Evolutionary conservation across 1,140 invertebrate species (phyloP).

Genomic region (Saxidomus purpurata): DNA sequence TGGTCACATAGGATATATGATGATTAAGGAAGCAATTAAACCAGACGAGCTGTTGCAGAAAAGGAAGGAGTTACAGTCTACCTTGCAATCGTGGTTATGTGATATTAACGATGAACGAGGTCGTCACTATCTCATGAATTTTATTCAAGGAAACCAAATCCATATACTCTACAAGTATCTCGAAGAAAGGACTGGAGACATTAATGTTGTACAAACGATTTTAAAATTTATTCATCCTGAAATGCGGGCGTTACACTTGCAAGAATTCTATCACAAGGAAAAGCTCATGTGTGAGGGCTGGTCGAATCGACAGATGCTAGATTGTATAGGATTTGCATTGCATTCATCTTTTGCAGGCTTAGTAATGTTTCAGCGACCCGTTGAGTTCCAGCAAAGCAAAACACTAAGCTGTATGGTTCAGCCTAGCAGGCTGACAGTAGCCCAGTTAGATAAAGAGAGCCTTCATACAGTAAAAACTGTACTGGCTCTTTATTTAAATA

Average conservation of each 20-base stretch:
- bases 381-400: background rate
- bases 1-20: conserved; percentile 51
- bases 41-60: background rate
- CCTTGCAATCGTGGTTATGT: background rate
- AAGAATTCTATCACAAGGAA: background rate
- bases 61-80: background rate
- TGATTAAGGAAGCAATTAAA: conserved; percentile 24
- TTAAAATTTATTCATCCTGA: conserved; percentile 51
- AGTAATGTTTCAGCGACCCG: background rate
- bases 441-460: conserved; percentile 57
- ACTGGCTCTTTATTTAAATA: conserved; percentile 69
- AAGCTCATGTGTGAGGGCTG: background rate
- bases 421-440: conserved; percentile 49
- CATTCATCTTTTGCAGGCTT: background rate
- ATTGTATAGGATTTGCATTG: conserved; percentile 8
- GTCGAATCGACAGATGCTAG: background rate
- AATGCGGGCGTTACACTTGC: background rate
- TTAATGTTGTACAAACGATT: background rate
- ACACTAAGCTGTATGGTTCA: conserved; percentile 44
- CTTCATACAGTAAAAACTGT: conserved; percentile 63
- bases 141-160: conserved; percentile 53
- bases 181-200: background rate
- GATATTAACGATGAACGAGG: conserved; percentile 6
- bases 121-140: conserved; percentile 58
- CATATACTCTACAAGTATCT: conserved; percentile 45